These are phyloP conservation scores for Acridotheres tristis DNA, from an alignment of 2,797 vertebrate species.

Conservation along the genomic window DNA sequence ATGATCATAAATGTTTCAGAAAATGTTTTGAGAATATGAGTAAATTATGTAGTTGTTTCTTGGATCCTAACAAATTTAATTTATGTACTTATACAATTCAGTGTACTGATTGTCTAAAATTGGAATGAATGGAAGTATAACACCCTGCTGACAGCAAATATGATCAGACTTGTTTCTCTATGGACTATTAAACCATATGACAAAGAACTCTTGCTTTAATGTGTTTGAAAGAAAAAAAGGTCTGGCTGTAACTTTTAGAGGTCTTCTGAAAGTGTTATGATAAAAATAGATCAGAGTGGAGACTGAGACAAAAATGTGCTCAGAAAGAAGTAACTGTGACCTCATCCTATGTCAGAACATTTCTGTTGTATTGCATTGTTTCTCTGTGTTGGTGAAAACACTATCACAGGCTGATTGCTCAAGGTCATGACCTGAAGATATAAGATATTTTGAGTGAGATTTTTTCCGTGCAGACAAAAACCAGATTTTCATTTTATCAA, in stretches of 20 bases:
- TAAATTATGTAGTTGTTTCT: background rate
- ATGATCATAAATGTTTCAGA: background rate
- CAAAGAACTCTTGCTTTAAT: background rate
- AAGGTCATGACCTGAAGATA: background rate
- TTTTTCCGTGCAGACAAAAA: background rate
- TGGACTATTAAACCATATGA: background rate
- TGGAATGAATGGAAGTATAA: background rate
- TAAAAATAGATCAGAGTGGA: constrained; percentile 8
- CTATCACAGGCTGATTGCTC: background rate
- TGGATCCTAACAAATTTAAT: background rate
- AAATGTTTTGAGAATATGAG: background rate
- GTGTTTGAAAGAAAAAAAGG: background rate
- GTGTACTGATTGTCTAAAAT: background rate
- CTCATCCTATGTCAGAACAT: background rate
- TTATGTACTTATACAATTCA: background rate
- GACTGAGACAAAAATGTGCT: background rate
- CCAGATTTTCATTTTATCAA: background rate
- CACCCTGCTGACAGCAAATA: background rate
- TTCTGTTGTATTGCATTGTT: background rate
- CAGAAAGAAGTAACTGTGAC: constrained; percentile 2
- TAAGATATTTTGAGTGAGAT: background rate
- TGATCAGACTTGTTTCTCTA: background rate
- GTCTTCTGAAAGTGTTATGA: constrained; percentile 17
- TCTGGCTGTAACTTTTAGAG: background rate
- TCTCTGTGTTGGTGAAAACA: background rate